Evolutionary conservation across 2,797 vertebrate genomes (phyloP).

Genomic region (Alosa sapidissima): DNA sequence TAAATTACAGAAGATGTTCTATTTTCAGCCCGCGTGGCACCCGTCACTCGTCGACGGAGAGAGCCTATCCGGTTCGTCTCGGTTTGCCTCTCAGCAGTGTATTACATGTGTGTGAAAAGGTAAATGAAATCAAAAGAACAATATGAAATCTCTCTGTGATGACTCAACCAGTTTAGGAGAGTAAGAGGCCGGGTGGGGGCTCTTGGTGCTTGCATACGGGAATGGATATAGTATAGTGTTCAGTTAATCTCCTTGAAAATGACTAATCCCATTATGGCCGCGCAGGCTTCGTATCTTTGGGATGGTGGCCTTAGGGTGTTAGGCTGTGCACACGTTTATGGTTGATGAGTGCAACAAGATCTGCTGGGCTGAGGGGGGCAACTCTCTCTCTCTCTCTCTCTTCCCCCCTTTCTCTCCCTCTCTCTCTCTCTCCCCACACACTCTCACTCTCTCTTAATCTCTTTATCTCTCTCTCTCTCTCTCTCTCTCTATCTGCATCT

Average conservation of each 20-base stretch:
- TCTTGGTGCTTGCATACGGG: neutral
- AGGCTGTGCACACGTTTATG: slow-evolving; percentile 24
- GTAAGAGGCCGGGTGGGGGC: neutral
- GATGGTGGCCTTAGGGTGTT: slow-evolving; percentile 14
- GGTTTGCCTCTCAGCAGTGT: slow-evolving; percentile 24
- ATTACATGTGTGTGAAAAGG: slow-evolving; percentile 34
- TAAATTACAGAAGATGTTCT: slow-evolving; percentile 48
- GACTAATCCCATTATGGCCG: slow-evolving; percentile 41
- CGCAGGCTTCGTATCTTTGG: slow-evolving; percentile 31
- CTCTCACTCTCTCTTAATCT: neutral
- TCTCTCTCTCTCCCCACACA: neutral
- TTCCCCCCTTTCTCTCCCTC: neutral
- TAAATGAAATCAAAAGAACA: slow-evolving; percentile 42
- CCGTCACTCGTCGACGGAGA: slow-evolving; percentile 19
- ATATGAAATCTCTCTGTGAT: slow-evolving; percentile 35
- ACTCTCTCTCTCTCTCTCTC: neutral
- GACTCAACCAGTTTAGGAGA: slow-evolving; percentile 14
- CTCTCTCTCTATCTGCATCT: neutral
- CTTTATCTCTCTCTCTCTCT: neutral
- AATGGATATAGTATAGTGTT: slow-evolving; percentile 30
- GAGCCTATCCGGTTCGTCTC: neutral
- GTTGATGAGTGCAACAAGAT: slow-evolving; percentile 35
- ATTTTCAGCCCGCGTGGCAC: slow-evolving; percentile 24
- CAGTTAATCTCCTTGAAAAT: slow-evolving; percentile 41
- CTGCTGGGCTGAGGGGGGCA: neutral